Conservation (phyloP, 2,113 vertebrate species). For the Galbula dea region DNA sequence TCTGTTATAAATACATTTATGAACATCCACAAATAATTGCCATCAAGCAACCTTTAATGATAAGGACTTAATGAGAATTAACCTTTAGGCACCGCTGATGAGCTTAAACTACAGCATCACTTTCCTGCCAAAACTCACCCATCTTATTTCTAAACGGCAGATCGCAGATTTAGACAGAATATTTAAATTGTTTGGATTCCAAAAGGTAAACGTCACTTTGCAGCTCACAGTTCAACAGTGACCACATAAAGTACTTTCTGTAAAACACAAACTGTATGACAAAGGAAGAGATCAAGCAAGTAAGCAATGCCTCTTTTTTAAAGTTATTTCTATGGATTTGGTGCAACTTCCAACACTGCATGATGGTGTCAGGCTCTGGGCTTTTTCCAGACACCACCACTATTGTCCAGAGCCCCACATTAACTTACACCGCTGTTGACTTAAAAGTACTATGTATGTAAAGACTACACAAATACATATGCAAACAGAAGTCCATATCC, state of each 20-base stretch:
- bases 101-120: not conserved
- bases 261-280: not conserved
- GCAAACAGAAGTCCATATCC: not conserved
- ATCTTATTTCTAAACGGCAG: not conserved
- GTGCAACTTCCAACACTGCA: not conserved
- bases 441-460: not conserved
- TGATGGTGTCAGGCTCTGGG: not conserved
- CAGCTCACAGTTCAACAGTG: constrained; percentile 8
- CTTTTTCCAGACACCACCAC: not conserved
- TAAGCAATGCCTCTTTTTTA: not conserved
- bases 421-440: not conserved
- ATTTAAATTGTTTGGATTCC: not conserved
- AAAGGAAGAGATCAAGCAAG: not conserved
- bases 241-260: not conserved
- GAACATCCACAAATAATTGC: not conserved
- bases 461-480: not conserved
- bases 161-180: not conserved
- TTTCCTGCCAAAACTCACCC: not conserved
- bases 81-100: not conserved
- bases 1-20: not conserved
- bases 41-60: not conserved
- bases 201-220: not conserved
- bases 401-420: not conserved
- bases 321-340: not conserved
- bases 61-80: not conserved